These are phyloP conservation scores for Caradrina kadenii DNA, from an alignment of 2,888 invertebrate species.

Conservation along the genomic window DNA sequence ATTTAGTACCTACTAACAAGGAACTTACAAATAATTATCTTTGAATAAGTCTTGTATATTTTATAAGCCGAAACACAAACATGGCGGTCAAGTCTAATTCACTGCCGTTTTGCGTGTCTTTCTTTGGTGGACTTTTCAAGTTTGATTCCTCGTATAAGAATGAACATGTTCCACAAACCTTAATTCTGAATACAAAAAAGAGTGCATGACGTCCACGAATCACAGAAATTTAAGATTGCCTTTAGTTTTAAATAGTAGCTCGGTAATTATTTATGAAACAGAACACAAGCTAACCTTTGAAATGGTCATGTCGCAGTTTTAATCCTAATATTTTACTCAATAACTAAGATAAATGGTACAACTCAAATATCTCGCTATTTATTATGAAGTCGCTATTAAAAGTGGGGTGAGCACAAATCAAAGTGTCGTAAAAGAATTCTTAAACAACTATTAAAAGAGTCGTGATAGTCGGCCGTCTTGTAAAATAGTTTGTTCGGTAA, in stretches of 20 bases:
- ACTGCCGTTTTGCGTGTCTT: not conserved
- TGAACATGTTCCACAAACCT: not conserved
- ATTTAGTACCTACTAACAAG: conserved; percentile 12
- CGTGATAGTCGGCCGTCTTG: conserved; percentile 48
- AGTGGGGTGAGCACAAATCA: conserved; percentile 64
- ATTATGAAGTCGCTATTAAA: conserved; percentile 57
- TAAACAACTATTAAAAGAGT: conserved; percentile 61
- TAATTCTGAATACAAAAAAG: not conserved
- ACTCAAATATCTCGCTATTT: conserved; percentile 47
- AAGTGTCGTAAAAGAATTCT: conserved; percentile 64
- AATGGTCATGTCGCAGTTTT: conserved; percentile 16
- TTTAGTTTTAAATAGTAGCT: not conserved
- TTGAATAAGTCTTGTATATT: conserved; percentile 22
- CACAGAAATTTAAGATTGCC: not conserved
- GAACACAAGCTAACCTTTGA: conserved; percentile 22
- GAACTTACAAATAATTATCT: conserved; percentile 8
- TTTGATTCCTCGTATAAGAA: not conserved
- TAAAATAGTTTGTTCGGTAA: conserved; percentile 52
- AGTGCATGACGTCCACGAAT: not conserved
- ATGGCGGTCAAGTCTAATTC: conserved; percentile 3
- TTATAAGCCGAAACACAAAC: conserved; percentile 23
- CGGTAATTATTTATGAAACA: conserved; percentile 17
- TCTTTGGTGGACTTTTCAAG: not conserved
- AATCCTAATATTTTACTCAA: conserved; percentile 24
- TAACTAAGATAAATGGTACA: conserved; percentile 51